These are phyloP conservation scores for Eretmochelys imbricata DNA, from an alignment of 2,113 vertebrate genomes.

Conservation along the genomic window DNA sequence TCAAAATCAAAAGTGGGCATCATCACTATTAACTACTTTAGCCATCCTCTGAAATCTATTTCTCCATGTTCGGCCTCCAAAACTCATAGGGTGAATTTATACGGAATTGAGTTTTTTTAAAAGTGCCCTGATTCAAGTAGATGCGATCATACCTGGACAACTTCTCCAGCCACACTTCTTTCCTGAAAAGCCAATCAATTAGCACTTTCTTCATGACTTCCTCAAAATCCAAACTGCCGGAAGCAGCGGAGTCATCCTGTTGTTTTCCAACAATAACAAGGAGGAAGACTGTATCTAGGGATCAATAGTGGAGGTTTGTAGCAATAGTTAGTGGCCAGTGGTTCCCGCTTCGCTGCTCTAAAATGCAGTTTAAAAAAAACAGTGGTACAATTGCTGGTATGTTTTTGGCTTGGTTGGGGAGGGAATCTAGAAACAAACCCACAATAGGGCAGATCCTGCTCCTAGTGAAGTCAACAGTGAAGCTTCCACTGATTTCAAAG, in stretches of 20 bases:
- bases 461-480: background rate
- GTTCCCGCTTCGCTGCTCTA: background rate
- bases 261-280: background rate
- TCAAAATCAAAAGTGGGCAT: background rate
- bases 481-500: background rate
- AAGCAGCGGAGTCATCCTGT: background rate
- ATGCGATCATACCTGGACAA: slow-evolving; percentile 34
- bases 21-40: background rate
- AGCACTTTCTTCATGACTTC: background rate
- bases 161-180: slow-evolving; percentile 41
- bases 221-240: background rate
- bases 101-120: background rate
- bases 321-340: background rate
- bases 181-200: slow-evolving; percentile 2
- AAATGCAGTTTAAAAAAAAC: background rate
- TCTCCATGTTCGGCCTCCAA: background rate
- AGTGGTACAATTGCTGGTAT: background rate
- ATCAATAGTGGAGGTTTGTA: background rate
- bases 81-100: background rate
- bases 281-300: background rate
- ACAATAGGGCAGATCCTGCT: background rate
- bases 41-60: background rate
- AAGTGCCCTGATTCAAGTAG: background rate
- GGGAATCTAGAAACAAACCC: background rate
- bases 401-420: background rate